A percentile compares a stretch with the other conserved stretches of the same genome.
Evolutionary conservation across 1,140 invertebrate genomes (phyloP).

Genomic region (Potamilus streckersoni): DNA sequence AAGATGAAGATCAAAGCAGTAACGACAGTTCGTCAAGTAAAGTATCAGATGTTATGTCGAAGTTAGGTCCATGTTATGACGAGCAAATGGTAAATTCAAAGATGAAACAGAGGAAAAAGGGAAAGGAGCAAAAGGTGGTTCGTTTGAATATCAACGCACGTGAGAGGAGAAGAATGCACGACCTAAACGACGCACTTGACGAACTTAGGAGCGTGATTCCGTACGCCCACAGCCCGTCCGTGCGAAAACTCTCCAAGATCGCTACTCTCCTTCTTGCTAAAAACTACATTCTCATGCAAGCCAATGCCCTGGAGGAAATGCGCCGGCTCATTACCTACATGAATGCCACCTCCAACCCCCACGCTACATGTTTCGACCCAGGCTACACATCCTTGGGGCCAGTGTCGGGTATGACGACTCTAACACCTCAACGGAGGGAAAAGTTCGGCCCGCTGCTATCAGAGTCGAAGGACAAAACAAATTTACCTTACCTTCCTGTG

Average conservation of each 20-base stretch:
- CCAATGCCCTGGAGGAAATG: conserved; percentile 69
- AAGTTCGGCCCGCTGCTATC: too few species aligned
- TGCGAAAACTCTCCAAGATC: conserved; percentile 97
- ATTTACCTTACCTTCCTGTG: too few species aligned
- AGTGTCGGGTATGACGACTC: too few species aligned
- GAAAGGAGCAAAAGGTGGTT: conserved; percentile 41
- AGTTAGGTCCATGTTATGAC: conserved; percentile 33
- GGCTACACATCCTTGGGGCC: too few species aligned
- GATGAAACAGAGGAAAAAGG: conserved; percentile 31
- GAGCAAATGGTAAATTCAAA: conserved; percentile 25
- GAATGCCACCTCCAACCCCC: conserved; percentile 8
- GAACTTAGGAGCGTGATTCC: conserved; percentile 67
- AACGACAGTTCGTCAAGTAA: too few species aligned
- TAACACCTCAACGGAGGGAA: too few species aligned
- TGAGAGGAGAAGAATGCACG: conserved; percentile 68
- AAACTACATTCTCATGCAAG: conserved; percentile 99
- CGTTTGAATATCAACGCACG: conserved; percentile 64
- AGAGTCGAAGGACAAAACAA: too few species aligned
- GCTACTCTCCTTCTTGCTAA: conserved; percentile 97
- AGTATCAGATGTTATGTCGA: neutral
- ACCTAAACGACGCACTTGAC: conserved; percentile 67
- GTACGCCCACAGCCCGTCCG: conserved; percentile 93
- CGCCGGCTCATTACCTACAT: conserved; percentile 57
- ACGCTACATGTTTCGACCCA: too few species aligned
- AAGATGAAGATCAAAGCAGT: conserved; percentile 9